Percentiles rank a stretch among this genome's conserved stretches.
phyloP scores from a whole-genome alignment of 2,113 vertebrate genomes.

The Microtus oregoni region DNA sequence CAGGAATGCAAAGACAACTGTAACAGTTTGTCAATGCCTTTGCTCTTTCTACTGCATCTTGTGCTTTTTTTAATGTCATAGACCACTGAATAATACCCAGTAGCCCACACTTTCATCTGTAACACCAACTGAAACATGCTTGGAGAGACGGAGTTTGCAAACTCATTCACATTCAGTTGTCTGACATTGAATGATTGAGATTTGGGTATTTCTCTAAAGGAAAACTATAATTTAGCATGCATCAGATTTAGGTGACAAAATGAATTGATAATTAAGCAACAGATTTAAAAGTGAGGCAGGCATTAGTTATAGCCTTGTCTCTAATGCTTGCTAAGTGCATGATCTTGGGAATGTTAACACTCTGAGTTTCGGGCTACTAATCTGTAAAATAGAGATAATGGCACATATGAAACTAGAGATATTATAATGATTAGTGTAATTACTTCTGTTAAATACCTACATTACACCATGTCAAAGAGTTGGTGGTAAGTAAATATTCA shows the following conservation, averaged over 20 bases:
- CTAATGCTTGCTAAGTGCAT: conserved; percentile 1
- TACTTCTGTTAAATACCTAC: conserved; percentile 30
- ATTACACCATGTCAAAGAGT: neutral
- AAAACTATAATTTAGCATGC: conserved; percentile 36
- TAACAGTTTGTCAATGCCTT: neutral
- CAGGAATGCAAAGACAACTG: neutral
- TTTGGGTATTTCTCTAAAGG: neutral
- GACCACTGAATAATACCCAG: neutral
- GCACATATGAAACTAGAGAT: conserved; percentile 24
- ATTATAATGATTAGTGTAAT: neutral
- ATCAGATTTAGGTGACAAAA: conserved; percentile 30
- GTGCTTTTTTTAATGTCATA: neutral
- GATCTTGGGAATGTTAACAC: conserved; percentile 24
- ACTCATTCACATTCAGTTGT: conserved; percentile 32
- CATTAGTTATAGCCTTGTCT: conserved; percentile 14
- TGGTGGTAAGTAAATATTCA: conserved; percentile 11
- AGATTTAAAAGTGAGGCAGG: conserved; percentile 33
- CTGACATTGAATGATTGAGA: conserved; percentile 13
- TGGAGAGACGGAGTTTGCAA: neutral
- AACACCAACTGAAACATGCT: neutral
- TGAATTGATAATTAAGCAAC: conserved; percentile 49
- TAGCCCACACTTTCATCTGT: neutral
- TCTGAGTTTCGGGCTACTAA: conserved; percentile 28
- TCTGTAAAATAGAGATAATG: conserved; percentile 39
- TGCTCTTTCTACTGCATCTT: neutral